These are phyloP conservation scores for Valencia hispanica DNA, from an alignment of 2,797 vertebrate species.

Conservation along the genomic window DNA sequence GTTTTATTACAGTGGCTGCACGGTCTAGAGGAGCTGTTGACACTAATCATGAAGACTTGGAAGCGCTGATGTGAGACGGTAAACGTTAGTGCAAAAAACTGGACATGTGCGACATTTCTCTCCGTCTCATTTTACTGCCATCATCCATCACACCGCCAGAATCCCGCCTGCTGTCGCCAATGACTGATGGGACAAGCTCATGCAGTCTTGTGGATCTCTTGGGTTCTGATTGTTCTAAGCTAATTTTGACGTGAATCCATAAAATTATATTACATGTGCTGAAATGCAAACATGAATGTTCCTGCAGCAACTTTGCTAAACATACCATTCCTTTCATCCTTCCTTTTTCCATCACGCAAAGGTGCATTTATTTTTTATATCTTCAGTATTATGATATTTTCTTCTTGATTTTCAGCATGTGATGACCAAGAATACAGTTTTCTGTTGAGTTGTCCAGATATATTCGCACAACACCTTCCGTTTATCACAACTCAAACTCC, in stretches of 20 bases:
- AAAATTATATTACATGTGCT: slow-evolving; percentile 40
- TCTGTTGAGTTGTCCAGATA: too few species aligned
- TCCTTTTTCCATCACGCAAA: not conserved
- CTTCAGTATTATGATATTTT: too few species aligned
- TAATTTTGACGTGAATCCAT: slow-evolving; percentile 55
- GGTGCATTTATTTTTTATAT: not conserved
- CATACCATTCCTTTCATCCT: not conserved
- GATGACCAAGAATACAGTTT: too few species aligned
- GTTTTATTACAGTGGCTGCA: slow-evolving; percentile 11
- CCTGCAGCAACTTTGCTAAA: not conserved
- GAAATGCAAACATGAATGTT: not conserved
- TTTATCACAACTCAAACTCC: too few species aligned
- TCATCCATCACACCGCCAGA: slow-evolving; percentile 73
- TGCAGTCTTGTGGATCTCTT: slow-evolving; percentile 54
- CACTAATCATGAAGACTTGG: slow-evolving; percentile 44
- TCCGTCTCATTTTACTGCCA: slow-evolving; percentile 65
- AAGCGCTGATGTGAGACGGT: slow-evolving; percentile 53
- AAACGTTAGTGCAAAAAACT: slow-evolving; percentile 40
- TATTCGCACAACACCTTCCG: too few species aligned
- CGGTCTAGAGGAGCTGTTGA: slow-evolving; percentile 8
- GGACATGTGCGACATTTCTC: slow-evolving; percentile 62
- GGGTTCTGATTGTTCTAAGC: slow-evolving; percentile 42
- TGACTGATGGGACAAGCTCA: slow-evolving; percentile 72
- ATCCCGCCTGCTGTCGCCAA: slow-evolving; percentile 57
- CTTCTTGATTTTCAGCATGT: too few species aligned